phyloP scores from a whole-genome alignment of 64 coral and sea anemone species.

The Trachythela sp. region DNA sequence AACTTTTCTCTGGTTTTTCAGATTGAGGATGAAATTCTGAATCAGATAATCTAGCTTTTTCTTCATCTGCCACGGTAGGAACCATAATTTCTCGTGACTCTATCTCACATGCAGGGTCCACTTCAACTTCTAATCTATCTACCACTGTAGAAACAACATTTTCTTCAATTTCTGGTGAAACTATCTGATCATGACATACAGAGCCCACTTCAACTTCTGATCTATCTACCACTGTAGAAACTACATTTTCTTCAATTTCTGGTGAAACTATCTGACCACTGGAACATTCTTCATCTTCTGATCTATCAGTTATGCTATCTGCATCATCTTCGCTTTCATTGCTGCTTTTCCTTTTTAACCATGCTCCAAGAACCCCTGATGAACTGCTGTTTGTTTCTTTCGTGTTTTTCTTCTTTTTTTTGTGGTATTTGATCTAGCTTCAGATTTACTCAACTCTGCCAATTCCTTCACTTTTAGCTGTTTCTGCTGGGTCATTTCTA shows the following conservation, averaged over 20 bases:
- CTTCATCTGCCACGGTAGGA: no score
- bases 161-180: no score
- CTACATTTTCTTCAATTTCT: neutral
- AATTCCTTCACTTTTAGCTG: neutral
- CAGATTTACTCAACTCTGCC: neutral
- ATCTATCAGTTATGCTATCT: neutral
- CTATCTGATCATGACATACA: no score
- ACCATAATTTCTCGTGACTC: no score
- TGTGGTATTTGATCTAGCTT: neutral
- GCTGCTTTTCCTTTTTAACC: neutral
- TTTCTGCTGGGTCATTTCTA: neutral
- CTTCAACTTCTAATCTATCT: no score
- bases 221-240: neutral
- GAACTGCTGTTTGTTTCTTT: neutral
- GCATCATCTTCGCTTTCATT: neutral
- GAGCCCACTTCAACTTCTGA: no score
- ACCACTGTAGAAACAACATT: no score
- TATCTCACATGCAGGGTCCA: no score
- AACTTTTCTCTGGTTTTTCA: neutral
- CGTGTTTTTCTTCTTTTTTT: neutral
- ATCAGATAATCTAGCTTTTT: neutral
- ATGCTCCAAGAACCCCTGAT: neutral
- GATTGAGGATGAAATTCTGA: neutral
- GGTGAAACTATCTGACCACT: neutral
- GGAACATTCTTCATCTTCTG: neutral